These are phyloP conservation scores for mouse (Mus musculus) DNA, from an alignment of 2,113 vertebrate species.

Conservation along the genomic window GRCm39 chr8:112450501-112451000, in stretches of 20 bases:
- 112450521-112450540: not conserved
- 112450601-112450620: accelerated
- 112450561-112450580: accelerated
- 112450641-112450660: not conserved
- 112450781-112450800: too few species aligned
- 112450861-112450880: accelerated
- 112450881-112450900: not conserved
- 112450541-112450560: not conserved
- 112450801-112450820: not conserved
- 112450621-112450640: not conserved
- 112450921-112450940: not conserved
- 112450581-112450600: not conserved
- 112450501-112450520: not conserved
- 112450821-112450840: not conserved
- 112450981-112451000: not conserved
- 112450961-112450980: not conserved
- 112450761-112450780: not conserved
- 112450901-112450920: not conserved
- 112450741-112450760: not conserved
- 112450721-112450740: not conserved
- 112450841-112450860: not conserved
- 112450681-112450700: not conserved
- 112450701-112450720: not conserved
- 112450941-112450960: not conserved
- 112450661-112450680: not conserved